Base-by-base conservation (phyloP, 2,888 invertebrate genomes). In the Leucania comma region DNA sequence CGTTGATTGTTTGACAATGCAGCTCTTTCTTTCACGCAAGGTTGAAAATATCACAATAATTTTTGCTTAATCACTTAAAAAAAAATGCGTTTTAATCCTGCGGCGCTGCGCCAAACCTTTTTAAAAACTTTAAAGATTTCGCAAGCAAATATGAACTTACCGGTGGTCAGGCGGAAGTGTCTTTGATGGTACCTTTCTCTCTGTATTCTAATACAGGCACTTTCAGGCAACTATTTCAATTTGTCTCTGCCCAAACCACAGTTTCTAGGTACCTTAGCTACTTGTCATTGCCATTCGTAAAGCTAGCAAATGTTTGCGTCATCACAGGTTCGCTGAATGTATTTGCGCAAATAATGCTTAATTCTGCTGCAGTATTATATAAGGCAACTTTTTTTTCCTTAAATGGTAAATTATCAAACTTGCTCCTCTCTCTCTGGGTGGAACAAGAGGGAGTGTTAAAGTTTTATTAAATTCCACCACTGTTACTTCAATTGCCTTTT, bases 221-320 rank as follows among this genome's bases (percentile, higher is more conserved):
- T 60, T 42, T 29, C 26, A 60, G 46, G 20, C 14, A 60, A 60
- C 29, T 48, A 60, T 60, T 48, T 26, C 29, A 29, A 48, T 60
- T 60, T 29, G 48, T 48, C 12, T 48, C 9, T 9, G n/a, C 48
- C n/a, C 8, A n/a, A 46, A 29, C 26, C 5, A 26, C 46, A 48
- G 46, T 32, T 60, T 50, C 48, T n/a, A n/a, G 26, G 26, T 51
- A 51, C 5, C n/a, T 60, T n/a, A 6, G 9, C 24, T 48, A 29
- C n/a, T 60, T 61, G n/a, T 48, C 42, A 48, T 58, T 58, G 8
- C 22, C 22, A n/a, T 29, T 57, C 22, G 57, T 22, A 35, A 22
- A 9, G 57, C 35, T 57, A 14, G 14, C 6, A 35, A 24, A 38
- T 24, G 22, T 58, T 24, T 58, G 17, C 22, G 22, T 22, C 22